These are phyloP conservation scores for Macrotus californicus DNA, from an alignment of 2,113 vertebrate genomes.

Conservation along the genomic window DNA sequence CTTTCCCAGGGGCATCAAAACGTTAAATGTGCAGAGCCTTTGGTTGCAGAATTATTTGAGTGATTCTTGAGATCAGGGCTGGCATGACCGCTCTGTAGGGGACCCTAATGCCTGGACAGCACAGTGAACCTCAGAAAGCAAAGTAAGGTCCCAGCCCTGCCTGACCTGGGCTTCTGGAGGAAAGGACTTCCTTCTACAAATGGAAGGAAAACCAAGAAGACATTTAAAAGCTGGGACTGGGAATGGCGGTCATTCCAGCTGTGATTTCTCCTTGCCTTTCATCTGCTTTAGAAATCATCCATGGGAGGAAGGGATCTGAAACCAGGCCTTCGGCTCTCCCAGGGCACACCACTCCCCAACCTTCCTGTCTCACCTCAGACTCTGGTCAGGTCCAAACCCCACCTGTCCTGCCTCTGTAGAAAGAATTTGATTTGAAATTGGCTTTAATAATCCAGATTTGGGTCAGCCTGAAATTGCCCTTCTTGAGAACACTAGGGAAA, in stretches of 20 bases:
- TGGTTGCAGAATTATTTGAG: not conserved
- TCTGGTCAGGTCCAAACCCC: not conserved
- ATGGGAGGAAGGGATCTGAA: not conserved
- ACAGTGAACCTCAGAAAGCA: not conserved
- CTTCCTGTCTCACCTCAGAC: not conserved
- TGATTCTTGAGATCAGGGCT: not conserved
- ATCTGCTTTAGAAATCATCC: not conserved
- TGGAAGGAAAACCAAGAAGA: not conserved
- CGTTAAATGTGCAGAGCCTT: not conserved
- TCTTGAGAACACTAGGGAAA: not conserved
- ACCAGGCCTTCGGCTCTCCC: not conserved
- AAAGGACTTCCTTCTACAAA: not conserved
- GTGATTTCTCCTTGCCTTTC: no score
- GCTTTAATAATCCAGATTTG: constrained; percentile 1
- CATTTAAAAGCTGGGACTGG: not conserved
- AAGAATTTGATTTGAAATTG: not conserved
- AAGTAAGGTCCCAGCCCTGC: not conserved
- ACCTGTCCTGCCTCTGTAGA: not conserved
- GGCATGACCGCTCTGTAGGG: not conserved
- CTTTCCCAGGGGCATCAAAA: not conserved
- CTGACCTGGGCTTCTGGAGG: not conserved
- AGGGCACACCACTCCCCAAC: not conserved
- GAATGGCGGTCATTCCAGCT: not conserved
- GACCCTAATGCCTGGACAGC: not conserved
- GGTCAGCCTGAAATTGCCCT: not conserved